Percentiles rank a stretch among this genome's conserved stretches.
These are phyloP conservation scores for Entelurus aequoreus DNA, from an alignment of 2,113 vertebrate species.

Conservation along the genomic window DNA sequence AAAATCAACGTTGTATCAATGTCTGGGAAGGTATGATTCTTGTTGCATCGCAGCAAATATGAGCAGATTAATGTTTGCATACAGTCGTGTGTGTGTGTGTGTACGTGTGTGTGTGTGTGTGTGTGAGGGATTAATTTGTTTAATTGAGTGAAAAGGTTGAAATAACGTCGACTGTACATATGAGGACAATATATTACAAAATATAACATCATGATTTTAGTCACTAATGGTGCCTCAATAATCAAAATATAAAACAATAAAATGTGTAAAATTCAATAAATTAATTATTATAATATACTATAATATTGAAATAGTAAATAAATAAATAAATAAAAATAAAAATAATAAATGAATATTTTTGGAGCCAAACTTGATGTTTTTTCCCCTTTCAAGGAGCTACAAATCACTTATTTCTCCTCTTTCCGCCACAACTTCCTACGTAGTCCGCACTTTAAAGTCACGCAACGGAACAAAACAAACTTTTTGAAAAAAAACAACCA, in stretches of 20 bases:
- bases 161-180: constrained; percentile 1
- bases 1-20: too few relatives aligned
- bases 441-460: background rate
- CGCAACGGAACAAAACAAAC: background rate
- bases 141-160: constrained; percentile 7
- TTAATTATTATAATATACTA: background rate
- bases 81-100: background rate
- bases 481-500: background rate
- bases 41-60: background rate
- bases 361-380: too few relatives aligned
- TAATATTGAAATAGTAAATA: background rate
- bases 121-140: background rate
- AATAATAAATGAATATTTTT: too few relatives aligned
- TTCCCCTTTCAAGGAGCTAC: too few relatives aligned
- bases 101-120: background rate
- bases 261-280: background rate
- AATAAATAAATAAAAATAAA: too few relatives aligned
- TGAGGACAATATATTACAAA: background rate
- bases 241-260: background rate
- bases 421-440: too few relatives aligned
- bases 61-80: background rate
- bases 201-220: background rate
- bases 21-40: background rate
- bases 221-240: background rate
- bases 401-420: too few relatives aligned